phyloP scores from a whole-genome alignment of 1,140 invertebrate genomes.

The Antheraea pernyi region DNA sequence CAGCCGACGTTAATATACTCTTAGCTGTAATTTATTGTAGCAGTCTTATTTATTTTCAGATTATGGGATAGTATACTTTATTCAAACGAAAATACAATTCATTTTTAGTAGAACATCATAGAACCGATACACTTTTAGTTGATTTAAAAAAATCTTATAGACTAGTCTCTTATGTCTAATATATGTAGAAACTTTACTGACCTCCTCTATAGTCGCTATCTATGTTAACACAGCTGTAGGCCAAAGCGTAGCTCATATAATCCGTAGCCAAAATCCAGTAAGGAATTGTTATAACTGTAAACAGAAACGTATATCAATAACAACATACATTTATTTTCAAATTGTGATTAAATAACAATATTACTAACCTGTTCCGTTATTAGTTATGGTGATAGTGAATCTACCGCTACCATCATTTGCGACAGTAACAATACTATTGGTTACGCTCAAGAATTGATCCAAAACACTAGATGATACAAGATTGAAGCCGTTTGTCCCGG shows the following conservation, averaged over 20 bases:
- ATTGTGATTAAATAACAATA: neutral
- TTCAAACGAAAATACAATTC: too few relatives aligned
- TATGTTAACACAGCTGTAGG: slow-evolving; percentile 51
- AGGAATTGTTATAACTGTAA: slow-evolving; percentile 39
- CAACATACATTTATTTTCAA: neutral
- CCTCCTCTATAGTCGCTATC: slow-evolving; percentile 34
- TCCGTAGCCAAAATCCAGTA: slow-evolving; percentile 56
- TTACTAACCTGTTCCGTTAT: slow-evolving; percentile 30
- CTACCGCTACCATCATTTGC: slow-evolving; percentile 36
- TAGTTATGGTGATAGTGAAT: slow-evolving; percentile 28
- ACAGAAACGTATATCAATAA: neutral
- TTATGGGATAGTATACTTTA: too few relatives aligned
- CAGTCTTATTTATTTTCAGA: too few relatives aligned
- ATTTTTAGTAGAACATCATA: too few relatives aligned
- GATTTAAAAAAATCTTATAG: too few relatives aligned
- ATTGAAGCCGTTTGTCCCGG: slow-evolving; percentile 24
- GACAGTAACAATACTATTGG: slow-evolving; percentile 29
- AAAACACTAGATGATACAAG: slow-evolving; percentile 37
- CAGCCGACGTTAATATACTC: too few relatives aligned
- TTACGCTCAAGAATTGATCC: slow-evolving; percentile 25
- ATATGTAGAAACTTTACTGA: slow-evolving; percentile 19
- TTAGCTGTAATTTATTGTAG: too few relatives aligned
- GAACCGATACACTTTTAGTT: too few relatives aligned
- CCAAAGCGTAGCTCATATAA: slow-evolving; percentile 50
- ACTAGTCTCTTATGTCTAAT: too few relatives aligned